phyloP scores from a whole-genome alignment of 2,888 invertebrate species.

The Nebria salina region DNA sequence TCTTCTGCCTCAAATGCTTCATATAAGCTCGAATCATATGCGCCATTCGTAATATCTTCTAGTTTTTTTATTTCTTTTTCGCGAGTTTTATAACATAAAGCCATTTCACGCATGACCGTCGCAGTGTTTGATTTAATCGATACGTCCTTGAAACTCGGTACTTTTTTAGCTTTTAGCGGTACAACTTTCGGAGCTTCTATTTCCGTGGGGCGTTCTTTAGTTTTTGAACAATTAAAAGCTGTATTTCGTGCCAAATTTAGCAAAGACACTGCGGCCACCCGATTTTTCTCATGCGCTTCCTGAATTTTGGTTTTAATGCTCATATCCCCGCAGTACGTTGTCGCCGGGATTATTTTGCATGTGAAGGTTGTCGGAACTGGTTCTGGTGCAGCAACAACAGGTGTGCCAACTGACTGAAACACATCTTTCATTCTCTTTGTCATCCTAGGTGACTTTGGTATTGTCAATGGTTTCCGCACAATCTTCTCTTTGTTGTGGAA shows the following conservation, averaged over 20 bases:
- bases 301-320: slow-evolving; percentile 50
- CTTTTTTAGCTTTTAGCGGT: slow-evolving; percentile 38
- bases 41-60: slow-evolving; percentile 64
- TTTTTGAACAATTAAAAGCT: slow-evolving; percentile 51
- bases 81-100: slow-evolving; percentile 63
- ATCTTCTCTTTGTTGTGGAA: slow-evolving; percentile 24
- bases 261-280: slow-evolving; percentile 51
- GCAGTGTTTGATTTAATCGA: slow-evolving; percentile 64
- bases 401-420: background rate
- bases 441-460: slow-evolving; percentile 51
- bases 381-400: slow-evolving; percentile 35
- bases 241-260: slow-evolving; percentile 53
- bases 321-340: slow-evolving; percentile 50
- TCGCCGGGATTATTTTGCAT: slow-evolving; percentile 50
- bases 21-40: slow-evolving; percentile 61
- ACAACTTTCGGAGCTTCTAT: slow-evolving; percentile 24
- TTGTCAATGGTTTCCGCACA: slow-evolving; percentile 50
- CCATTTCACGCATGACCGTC: slow-evolving; percentile 66
- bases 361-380: slow-evolving; percentile 19
- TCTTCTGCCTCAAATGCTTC: slow-evolving; percentile 63
- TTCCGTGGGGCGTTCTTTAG: slow-evolving; percentile 27
- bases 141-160: slow-evolving; percentile 51
- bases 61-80: slow-evolving; percentile 66
- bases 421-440: slow-evolving; percentile 31
- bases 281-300: slow-evolving; percentile 52